phyloP scores from a whole-genome alignment of 2,113 vertebrate species.

The Ptilorrhoa leucosticta region DNA sequence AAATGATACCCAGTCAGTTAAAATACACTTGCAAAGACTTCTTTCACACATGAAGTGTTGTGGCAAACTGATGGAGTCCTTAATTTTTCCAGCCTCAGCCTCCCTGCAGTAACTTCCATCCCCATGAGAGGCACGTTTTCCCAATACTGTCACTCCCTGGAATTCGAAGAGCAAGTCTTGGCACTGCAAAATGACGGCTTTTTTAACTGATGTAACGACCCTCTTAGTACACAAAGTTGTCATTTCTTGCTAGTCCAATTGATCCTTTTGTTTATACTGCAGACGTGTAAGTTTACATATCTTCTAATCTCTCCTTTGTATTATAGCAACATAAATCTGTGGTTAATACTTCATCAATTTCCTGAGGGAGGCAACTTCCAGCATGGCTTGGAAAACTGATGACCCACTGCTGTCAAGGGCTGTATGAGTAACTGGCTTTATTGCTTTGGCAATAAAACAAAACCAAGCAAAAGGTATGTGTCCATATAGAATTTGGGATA shows the following conservation, averaged over 20 bases:
- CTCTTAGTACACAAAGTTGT: not conserved
- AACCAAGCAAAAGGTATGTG: not conserved
- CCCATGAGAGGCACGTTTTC: not conserved
- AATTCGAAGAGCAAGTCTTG: not conserved
- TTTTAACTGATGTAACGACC: not conserved
- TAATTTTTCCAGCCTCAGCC: not conserved
- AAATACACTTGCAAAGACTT: not conserved
- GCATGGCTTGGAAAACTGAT: constrained; percentile 17
- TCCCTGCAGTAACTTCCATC: not conserved
- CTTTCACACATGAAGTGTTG: not conserved
- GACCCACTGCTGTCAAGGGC: not conserved
- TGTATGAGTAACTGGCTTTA: constrained; percentile 5
- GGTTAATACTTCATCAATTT: constrained; percentile 14
- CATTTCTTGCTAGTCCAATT: constrained; percentile 9
- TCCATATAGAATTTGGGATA: not conserved
- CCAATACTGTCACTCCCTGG: not conserved
- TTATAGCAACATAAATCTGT: constrained; percentile 3
- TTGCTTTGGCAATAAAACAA: constrained; percentile 11
- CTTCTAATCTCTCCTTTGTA: constrained; percentile 41
- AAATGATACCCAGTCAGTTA: not conserved
- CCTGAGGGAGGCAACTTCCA: constrained; percentile 30
- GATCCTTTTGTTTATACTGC: constrained; percentile 14
- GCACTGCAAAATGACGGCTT: not conserved
- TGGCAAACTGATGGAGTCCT: not conserved
- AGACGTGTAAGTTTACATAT: not conserved